These are phyloP conservation scores for Patiria pectinifera DNA, from an alignment of 53 echinoderm and acorn worm genomes.

Conservation along the genomic window DNA sequence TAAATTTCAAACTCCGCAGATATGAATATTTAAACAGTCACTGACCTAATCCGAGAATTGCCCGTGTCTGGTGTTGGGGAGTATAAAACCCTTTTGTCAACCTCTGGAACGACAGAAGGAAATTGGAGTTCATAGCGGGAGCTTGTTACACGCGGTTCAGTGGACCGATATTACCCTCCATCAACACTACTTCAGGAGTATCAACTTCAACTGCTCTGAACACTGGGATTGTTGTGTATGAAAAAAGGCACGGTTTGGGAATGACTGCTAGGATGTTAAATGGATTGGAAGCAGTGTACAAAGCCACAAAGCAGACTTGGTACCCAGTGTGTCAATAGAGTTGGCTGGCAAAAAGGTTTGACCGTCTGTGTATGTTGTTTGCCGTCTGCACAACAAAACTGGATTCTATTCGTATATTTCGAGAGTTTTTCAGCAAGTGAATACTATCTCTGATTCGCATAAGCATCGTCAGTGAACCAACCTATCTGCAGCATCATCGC, in stretches of 20 bases:
- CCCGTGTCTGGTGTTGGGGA: constrained; percentile 22
- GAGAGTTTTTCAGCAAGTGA: background rate
- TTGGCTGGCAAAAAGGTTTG: background rate
- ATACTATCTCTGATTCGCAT: background rate
- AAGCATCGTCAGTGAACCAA: background rate
- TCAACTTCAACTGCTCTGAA: background rate
- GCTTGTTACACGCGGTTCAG: constrained; percentile 11
- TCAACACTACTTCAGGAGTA: background rate
- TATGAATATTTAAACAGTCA: constrained; percentile 47
- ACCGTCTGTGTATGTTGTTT: background rate
- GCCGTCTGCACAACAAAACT: background rate
- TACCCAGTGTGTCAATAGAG: background rate
- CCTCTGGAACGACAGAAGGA: constrained; percentile 33
- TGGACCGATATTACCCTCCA: background rate
- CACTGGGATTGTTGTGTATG: background rate
- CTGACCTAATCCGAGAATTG: constrained; percentile 29
- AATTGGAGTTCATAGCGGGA: constrained; percentile 6
- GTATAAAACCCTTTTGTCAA: constrained; percentile 47
- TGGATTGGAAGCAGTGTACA: background rate
- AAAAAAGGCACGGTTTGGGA: background rate
- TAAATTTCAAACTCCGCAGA: background rate
- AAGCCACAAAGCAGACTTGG: constrained; percentile 1
- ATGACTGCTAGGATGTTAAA: background rate
- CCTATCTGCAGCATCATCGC: background rate
- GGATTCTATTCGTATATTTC: background rate